Evolutionary conservation across 2,113 vertebrate genomes (phyloP), one percentile per base, ranked within the genome.

Genomic region (Varanus salvator): DNA sequence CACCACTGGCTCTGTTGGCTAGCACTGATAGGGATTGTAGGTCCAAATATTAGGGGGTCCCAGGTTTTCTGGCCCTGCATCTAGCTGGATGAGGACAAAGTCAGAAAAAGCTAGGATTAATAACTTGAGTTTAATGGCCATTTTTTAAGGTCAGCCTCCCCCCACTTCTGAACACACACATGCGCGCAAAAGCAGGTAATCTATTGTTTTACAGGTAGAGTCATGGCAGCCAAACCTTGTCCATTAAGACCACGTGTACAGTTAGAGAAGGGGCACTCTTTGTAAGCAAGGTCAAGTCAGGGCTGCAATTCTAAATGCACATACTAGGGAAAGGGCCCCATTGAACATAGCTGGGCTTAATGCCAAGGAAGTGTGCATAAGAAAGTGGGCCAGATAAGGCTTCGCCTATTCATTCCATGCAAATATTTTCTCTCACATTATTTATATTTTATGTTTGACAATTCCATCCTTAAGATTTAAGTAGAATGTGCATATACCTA

Each of bases 41-140:
- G 60, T 1, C 60, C 17, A 64, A 21, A 19, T 19, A 64, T 64
- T 21, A 19, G 60, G 21, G 11, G 60, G 60, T 19, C 60, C 17
- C 60, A 64, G 11, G 60, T 64, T 64, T 15, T 4, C 60, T 19
- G 11, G 9, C 17, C 60, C 5, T 64, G 60, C 60, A 64, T 75
- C 90, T 72, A 92, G 31, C 80, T 86, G 84, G 86, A 87, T 34
- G 84, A 44, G 29, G 60, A 85, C 48, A 71, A 81, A 93, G 82
- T 87, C 87, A 92, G 68, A 90, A 21, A 71, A 8, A 69, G 2
- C 14, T 29, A 82, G 71, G 23, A 25, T 21, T 19, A 64, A 31
- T 17, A 23, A 5, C 54, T 8, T 11, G 19, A 84, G 7, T 34
- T 31, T 64, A 89, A 66, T 17, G 48, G 8, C 48, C 31, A 86